Evolutionary conservation across 23 tunicate species (phyloP).

Genomic region (Styela clava): DNA sequence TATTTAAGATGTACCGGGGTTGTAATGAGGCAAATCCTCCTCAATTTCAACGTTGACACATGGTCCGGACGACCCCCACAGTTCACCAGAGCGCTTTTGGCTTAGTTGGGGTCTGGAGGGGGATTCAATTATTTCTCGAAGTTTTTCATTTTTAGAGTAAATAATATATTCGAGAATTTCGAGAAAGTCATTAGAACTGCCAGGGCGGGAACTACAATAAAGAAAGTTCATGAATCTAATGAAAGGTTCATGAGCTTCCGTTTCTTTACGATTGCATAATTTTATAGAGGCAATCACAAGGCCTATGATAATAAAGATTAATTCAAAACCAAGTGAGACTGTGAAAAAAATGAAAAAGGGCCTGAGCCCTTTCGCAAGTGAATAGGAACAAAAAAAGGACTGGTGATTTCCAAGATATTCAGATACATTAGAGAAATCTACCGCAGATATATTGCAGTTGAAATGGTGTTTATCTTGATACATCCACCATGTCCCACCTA

Average conservation of each 20-base stretch:
- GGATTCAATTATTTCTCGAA: too few species aligned
- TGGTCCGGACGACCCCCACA: too few species aligned
- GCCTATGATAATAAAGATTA: too few species aligned
- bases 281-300: too few species aligned
- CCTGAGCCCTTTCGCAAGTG: neutral
- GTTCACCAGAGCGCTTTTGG: too few species aligned
- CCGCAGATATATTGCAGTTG: neutral
- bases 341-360: neutral
- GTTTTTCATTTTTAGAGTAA: too few species aligned
- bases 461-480: neutral
- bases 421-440: neutral
- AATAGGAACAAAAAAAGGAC: neutral
- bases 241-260: neutral
- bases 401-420: neutral
- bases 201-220: neutral
- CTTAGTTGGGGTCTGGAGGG: too few species aligned
- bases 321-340: neutral
- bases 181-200: neutral
- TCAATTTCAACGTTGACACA: too few species aligned
- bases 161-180: neutral
- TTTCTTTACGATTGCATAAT: neutral
- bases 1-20: too few species aligned
- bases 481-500: neutral
- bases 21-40: too few species aligned
- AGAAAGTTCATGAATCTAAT: neutral